A percentile compares a stretch with the other conserved stretches of the same genome.
These are phyloP conservation scores for Papilio polytes DNA, from an alignment of 1,140 invertebrate genomes.

Conservation along the genomic window DNA sequence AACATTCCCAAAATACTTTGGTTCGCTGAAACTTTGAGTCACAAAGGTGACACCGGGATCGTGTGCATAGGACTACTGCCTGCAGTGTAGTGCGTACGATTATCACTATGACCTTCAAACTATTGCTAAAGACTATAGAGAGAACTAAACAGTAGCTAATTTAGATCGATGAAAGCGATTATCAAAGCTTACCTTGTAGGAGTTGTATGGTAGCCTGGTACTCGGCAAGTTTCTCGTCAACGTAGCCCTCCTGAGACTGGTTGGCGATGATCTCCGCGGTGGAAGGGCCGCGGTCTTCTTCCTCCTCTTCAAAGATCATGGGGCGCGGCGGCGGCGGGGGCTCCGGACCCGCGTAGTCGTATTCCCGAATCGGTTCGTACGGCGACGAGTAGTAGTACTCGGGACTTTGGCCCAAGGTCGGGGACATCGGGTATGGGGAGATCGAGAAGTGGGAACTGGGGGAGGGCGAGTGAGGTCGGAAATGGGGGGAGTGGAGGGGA, in stretches of 20 bases:
- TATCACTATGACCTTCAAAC: too few species aligned
- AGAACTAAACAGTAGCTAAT: too few species aligned
- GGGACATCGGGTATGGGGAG: conserved; percentile 81
- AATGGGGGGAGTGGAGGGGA: conserved; percentile 83
- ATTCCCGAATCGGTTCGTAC: conserved; percentile 84
- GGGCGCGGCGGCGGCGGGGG: conserved; percentile 86
- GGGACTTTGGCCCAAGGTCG: conserved; percentile 84
- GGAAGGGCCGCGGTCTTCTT: conserved; percentile 90
- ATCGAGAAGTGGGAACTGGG: conserved; percentile 81
- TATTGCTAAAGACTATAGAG: too few species aligned
- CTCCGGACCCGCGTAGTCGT: conserved; percentile 88
- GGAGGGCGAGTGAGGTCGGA: conserved; percentile 76
- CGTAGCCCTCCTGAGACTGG: conserved; percentile 95
- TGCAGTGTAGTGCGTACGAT: background rate
- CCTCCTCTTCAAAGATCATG: conserved; percentile 85
- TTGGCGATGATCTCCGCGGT: conserved; percentile 96
- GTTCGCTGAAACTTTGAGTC: conserved; percentile 25
- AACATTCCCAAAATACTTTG: conserved; percentile 28
- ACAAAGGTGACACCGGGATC: conserved; percentile 25
- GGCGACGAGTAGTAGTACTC: conserved; percentile 87
- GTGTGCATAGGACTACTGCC: background rate
- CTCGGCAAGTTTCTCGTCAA: conserved; percentile 96
- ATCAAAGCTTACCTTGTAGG: conserved; percentile 90
- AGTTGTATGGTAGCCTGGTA: conserved; percentile 96
- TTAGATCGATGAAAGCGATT: too few species aligned